phyloP scores from a whole-genome alignment of 2,888 invertebrate genomes.

The Drosophila aldrichi region DNA sequence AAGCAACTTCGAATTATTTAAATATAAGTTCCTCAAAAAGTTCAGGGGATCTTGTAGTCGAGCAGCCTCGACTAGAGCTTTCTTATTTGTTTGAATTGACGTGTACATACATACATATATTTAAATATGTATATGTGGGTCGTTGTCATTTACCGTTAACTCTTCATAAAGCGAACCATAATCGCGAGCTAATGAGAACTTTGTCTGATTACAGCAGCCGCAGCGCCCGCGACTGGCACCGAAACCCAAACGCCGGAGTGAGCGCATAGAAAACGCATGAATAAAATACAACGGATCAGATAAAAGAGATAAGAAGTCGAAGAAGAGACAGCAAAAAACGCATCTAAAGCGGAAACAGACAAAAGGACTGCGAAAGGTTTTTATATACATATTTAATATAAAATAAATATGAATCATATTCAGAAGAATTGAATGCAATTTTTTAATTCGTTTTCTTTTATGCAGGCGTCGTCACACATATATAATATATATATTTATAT shows the following conservation, averaged over 20 bases:
- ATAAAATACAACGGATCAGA: conserved; percentile 9
- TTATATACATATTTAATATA: conserved; percentile 20
- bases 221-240: conserved; percentile 38
- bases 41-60: too few relatives aligned
- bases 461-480: conserved; percentile 37
- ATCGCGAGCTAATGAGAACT: conserved; percentile 12
- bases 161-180: not conserved
- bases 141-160: conserved; percentile 6
- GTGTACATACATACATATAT: not conserved
- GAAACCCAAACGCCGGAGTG: conserved; percentile 21
- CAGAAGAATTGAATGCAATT: not conserved
- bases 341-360: conserved; percentile 5
- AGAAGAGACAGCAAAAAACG: conserved; percentile 5
- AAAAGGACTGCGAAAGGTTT: conserved; percentile 62
- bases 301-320: conserved; percentile 3
- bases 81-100: not conserved
- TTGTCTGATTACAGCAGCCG: conserved; percentile 44
- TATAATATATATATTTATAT: conserved; percentile 10
- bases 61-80: too few relatives aligned
- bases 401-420: not conserved
- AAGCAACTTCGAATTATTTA: too few relatives aligned
- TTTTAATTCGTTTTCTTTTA: conserved; percentile 10
- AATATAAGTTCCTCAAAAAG: too few relatives aligned
- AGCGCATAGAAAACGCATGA: conserved; percentile 12
- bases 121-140: not conserved